These are phyloP conservation scores for Chloroceryle amazona DNA, from an alignment of 2,797 vertebrate genomes.

Conservation along the genomic window DNA sequence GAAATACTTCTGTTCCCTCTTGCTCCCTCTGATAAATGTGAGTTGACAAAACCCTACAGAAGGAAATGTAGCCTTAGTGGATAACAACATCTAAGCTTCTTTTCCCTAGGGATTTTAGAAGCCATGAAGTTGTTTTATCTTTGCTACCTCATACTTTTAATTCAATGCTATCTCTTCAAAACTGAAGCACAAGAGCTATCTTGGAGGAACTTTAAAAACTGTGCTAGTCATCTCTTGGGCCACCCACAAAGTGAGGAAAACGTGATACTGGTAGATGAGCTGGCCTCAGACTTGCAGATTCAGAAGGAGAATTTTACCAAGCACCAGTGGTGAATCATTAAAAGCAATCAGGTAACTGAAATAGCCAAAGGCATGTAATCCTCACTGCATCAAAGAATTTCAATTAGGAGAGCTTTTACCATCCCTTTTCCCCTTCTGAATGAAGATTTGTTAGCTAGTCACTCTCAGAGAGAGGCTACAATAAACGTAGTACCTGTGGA, in stretches of 20 bases:
- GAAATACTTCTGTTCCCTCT: background rate
- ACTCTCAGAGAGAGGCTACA: background rate
- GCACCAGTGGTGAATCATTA: background rate
- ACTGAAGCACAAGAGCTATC: background rate
- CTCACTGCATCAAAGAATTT: background rate
- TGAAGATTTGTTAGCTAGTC: conserved; percentile 19
- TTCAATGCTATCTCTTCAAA: background rate
- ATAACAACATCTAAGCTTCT: background rate
- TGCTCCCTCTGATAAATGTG: background rate
- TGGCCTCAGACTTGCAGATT: conserved; percentile 2
- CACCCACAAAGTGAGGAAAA: conserved; percentile 16
- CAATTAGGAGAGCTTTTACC: background rate
- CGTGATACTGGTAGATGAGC: background rate
- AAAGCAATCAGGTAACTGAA: conserved; percentile 28
- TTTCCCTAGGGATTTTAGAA: background rate
- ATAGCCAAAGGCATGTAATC: background rate
- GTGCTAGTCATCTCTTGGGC: background rate
- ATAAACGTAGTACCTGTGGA: background rate
- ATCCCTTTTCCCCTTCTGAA: background rate
- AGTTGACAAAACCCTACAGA: background rate
- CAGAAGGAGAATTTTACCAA: conserved; percentile 19
- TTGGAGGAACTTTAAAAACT: background rate
- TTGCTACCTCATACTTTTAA: background rate
- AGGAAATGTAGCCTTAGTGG: background rate
- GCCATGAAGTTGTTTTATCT: background rate